phyloP scores from a whole-genome alignment of 2,797 vertebrate species.

The Scolopax rusticola region DNA sequence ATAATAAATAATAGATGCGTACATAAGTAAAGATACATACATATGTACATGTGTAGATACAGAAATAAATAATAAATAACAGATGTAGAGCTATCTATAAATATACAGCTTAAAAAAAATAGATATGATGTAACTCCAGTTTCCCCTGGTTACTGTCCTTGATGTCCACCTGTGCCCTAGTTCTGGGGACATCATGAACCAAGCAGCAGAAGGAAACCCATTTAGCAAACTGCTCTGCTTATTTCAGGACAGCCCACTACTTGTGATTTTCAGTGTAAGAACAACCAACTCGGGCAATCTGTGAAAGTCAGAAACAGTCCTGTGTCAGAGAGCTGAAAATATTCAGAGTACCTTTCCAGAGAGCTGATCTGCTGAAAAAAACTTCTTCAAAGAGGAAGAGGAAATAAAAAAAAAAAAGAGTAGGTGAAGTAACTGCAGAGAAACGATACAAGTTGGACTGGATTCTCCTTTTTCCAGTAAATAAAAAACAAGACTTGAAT shows the following conservation, averaged over 20 bases:
- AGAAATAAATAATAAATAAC: background rate
- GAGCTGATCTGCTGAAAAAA: background rate
- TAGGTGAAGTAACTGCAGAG: background rate
- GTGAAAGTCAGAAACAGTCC: background rate
- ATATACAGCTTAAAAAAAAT: background rate
- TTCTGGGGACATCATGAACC: background rate
- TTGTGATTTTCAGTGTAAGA: background rate
- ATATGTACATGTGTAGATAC: background rate
- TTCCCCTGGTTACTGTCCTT: background rate
- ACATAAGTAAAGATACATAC: background rate
- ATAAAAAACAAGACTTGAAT: background rate
- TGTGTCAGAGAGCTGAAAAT: background rate
- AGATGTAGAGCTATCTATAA: background rate
- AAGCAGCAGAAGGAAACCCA: background rate
- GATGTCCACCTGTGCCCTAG: background rate
- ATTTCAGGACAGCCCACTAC: background rate
- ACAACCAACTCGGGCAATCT: background rate
- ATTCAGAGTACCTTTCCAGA: background rate
- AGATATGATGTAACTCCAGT: background rate
- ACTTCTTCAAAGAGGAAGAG: background rate
- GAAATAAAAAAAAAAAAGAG: background rate
- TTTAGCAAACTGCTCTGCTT: background rate
- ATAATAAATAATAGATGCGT: background rate
- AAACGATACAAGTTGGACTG: background rate
- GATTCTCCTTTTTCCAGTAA: background rate